A percentile compares a stretch with the other conserved stretches of the same genome.
These are phyloP conservation scores for Diceros bicornis DNA, from an alignment of 2,797 vertebrate species.

Conservation along the genomic window DNA sequence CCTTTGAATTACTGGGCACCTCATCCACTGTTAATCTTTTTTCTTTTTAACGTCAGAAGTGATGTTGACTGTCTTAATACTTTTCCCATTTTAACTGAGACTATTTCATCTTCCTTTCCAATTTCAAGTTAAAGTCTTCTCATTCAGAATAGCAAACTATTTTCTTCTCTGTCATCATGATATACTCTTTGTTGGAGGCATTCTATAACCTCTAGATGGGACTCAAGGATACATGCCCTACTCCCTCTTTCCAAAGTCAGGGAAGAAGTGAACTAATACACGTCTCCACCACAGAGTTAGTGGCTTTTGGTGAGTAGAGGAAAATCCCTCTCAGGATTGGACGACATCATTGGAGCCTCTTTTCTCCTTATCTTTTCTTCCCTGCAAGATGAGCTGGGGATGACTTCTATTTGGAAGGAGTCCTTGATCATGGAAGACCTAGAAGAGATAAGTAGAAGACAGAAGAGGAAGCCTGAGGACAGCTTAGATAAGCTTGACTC, in stretches of 20 bases:
- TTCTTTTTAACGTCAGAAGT: conserved; percentile 15
- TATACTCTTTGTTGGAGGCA: background rate
- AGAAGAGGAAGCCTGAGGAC: background rate
- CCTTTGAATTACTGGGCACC: conserved; percentile 18
- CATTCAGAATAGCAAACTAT: conserved; percentile 32
- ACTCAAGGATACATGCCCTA: background rate
- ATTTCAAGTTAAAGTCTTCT: conserved; percentile 63
- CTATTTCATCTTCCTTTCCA: conserved; percentile 45
- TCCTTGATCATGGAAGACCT: background rate
- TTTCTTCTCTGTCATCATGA: background rate
- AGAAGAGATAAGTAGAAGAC: background rate
- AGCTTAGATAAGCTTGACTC: background rate
- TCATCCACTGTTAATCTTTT: background rate
- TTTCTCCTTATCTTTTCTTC: background rate
- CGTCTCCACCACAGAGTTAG: background rate
- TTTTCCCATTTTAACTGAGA: conserved; percentile 34
- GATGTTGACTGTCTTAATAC: background rate
- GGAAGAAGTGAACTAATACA: background rate
- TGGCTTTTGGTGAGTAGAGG: background rate
- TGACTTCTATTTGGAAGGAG: background rate
- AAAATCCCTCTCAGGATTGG: background rate
- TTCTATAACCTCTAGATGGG: background rate
- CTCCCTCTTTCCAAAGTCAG: background rate
- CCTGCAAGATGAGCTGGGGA: background rate
- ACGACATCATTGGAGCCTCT: background rate